Evolutionary conservation across 2,113 vertebrate species (phyloP).

Genomic region (Megaceryle maxima): DNA sequence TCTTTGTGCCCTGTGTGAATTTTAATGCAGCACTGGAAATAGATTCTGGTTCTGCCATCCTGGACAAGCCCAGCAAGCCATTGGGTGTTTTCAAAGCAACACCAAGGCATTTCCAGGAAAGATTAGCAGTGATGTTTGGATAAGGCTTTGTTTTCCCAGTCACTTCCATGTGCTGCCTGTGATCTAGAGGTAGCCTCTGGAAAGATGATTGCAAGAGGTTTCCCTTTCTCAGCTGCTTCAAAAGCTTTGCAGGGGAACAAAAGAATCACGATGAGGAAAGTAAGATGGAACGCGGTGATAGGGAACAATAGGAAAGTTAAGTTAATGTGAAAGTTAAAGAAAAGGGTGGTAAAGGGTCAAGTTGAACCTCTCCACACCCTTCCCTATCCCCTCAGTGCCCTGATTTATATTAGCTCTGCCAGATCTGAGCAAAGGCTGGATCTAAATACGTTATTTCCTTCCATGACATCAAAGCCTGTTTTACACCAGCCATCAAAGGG

Average conservation of each 20-base stretch:
- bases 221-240: constrained; percentile 11
- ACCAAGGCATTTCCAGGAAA: background rate
- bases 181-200: background rate
- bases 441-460: background rate
- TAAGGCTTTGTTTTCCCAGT: background rate
- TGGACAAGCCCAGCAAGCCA: background rate
- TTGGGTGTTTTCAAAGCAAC: background rate
- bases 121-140: background rate
- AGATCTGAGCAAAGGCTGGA: background rate
- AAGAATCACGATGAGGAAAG: background rate
- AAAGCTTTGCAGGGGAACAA: constrained; percentile 22
- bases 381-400: background rate
- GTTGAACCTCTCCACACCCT: constrained; percentile 48
- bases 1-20: background rate
- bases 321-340: background rate
- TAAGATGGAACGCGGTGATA: background rate
- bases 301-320: background rate
- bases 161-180: background rate
- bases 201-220: constrained; percentile 3
- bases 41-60: background rate
- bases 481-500: background rate
- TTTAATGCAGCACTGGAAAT: background rate
- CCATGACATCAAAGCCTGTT: constrained; percentile 49
- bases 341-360: background rate
- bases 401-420: background rate